Conservation (phyloP, 37 sponge, comb jelly and placozoan genomes). For the Aplysina aerophoba region DNA sequence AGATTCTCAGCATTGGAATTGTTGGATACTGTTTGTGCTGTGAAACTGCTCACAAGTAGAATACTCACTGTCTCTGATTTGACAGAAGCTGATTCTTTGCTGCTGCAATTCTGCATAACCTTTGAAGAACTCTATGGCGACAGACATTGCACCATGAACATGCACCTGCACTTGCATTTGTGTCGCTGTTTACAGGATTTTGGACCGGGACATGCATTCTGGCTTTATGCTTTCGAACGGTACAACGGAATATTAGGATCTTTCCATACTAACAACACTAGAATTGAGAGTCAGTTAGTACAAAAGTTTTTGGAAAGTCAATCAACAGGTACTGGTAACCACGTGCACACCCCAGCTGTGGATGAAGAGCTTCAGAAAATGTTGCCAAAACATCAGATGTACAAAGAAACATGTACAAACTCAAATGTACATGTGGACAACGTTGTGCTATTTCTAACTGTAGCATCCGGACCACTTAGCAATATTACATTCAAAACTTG, state of each 20-base stretch:
- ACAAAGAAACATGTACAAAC: no score
- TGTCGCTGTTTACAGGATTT: constrained; percentile 40
- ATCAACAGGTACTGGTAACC: no score
- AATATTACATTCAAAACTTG: background rate
- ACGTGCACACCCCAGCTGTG: no score
- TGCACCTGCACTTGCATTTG: constrained; percentile 58
- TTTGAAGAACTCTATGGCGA: constrained; percentile 50
- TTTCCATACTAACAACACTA: constrained; percentile 32
- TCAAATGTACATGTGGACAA: no score
- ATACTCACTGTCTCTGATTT: constrained; percentile 31
- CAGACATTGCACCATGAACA: constrained; percentile 37
- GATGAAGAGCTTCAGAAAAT: no score
- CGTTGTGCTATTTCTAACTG: constrained; percentile 10
- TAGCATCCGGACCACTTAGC: background rate
- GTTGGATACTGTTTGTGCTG: constrained; percentile 48
- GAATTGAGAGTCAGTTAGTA: constrained; percentile 49
- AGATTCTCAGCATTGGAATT: background rate
- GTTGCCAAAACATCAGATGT: no score
- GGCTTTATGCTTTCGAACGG: constrained; percentile 58
- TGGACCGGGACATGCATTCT: constrained; percentile 62
- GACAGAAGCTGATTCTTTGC: constrained; percentile 34
- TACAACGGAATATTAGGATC: constrained; percentile 64
- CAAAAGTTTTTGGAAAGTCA: constrained; percentile 29
- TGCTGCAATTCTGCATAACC: constrained; percentile 24
- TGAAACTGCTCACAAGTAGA: background rate